Evolutionary conservation across 2,888 invertebrate species (phyloP).

Genomic region (Miltochrista miniata): DNA sequence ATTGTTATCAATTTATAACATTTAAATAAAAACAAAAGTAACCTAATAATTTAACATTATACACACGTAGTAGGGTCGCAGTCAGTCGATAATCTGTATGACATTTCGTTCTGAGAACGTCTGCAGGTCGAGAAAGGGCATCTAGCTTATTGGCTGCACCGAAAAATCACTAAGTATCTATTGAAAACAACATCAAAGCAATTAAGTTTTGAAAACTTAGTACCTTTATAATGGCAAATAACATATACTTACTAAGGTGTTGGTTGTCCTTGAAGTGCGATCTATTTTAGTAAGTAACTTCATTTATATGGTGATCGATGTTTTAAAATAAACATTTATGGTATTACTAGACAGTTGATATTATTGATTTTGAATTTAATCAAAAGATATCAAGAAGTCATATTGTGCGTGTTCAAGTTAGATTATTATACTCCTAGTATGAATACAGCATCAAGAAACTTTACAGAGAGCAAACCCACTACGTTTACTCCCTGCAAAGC

Average conservation of each 20-base stretch:
- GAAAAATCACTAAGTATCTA: slow-evolving; percentile 49
- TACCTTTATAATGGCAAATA: slow-evolving; percentile 23
- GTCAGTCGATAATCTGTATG: slow-evolving; percentile 64
- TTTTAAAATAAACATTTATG: neutral
- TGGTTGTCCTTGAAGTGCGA: neutral
- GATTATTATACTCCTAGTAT: too few relatives aligned
- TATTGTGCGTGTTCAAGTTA: too few relatives aligned
- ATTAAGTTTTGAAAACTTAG: slow-evolving; percentile 41
- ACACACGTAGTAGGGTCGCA: slow-evolving; percentile 52
- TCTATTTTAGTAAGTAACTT: neutral
- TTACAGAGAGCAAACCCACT: too few relatives aligned
- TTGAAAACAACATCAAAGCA: slow-evolving; percentile 46
- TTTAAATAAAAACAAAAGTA: slow-evolving; percentile 23
- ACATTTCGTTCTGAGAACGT: slow-evolving; percentile 64
- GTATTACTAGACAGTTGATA: too few relatives aligned
- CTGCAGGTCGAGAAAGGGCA: slow-evolving; percentile 65
- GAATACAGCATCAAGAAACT: too few relatives aligned
- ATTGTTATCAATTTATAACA: neutral
- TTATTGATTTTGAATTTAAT: too few relatives aligned
- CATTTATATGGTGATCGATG: neutral
- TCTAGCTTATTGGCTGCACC: slow-evolving; percentile 50
- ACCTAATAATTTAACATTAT: slow-evolving; percentile 52
- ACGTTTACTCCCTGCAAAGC: too few relatives aligned
- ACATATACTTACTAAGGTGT: slow-evolving; percentile 4
- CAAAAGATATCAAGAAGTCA: too few relatives aligned